These are phyloP conservation scores for Toxotes chatareus DNA, from an alignment of 2,113 vertebrate genomes.

Conservation along the genomic window DNA sequence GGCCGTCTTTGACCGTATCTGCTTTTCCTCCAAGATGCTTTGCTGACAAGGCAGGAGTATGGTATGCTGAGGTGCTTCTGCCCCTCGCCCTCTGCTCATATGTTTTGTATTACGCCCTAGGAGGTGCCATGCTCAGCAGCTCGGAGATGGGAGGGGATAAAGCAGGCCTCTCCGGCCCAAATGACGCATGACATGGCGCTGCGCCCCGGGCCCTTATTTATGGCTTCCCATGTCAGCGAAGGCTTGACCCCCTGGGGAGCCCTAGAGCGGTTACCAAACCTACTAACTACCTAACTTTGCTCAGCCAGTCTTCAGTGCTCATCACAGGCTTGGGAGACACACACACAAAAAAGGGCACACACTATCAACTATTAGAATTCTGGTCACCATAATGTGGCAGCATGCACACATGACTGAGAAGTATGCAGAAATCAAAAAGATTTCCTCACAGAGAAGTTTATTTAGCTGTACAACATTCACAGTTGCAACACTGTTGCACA, in stretches of 20 bases:
- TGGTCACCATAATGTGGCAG: slow-evolving; percentile 45
- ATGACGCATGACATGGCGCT: slow-evolving; percentile 84
- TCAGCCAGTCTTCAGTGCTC: slow-evolving; percentile 46
- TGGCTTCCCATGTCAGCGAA: slow-evolving; percentile 85
- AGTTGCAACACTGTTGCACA: slow-evolving; percentile 56
- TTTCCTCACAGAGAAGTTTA: slow-evolving; percentile 51
- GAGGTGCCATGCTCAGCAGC: slow-evolving; percentile 82
- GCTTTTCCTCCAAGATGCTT: slow-evolving; percentile 72
- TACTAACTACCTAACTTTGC: slow-evolving; percentile 39
- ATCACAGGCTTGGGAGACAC: slow-evolving; percentile 43
- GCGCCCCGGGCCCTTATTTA: slow-evolving; percentile 83
- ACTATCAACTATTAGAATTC: slow-evolving; percentile 50
- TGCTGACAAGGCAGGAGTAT: slow-evolving; percentile 75
- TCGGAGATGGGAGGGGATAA: slow-evolving; percentile 76
- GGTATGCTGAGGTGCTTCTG: slow-evolving; percentile 78
- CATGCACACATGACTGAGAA: slow-evolving; percentile 49
- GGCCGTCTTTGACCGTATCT: slow-evolving; percentile 53
- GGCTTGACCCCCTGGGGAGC: slow-evolving; percentile 78
- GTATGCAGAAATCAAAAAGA: slow-evolving; percentile 60
- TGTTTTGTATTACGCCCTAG: slow-evolving; percentile 84
- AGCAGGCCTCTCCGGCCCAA: slow-evolving; percentile 80
- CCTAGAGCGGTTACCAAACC: slow-evolving; percentile 52
- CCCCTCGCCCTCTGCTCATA: slow-evolving; percentile 79
- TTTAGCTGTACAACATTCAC: slow-evolving; percentile 57
- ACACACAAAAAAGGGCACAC: slow-evolving; percentile 46